Conservation (phyloP, 2,888 invertebrate species). For the Callyntrura guangdongensis region DNA sequence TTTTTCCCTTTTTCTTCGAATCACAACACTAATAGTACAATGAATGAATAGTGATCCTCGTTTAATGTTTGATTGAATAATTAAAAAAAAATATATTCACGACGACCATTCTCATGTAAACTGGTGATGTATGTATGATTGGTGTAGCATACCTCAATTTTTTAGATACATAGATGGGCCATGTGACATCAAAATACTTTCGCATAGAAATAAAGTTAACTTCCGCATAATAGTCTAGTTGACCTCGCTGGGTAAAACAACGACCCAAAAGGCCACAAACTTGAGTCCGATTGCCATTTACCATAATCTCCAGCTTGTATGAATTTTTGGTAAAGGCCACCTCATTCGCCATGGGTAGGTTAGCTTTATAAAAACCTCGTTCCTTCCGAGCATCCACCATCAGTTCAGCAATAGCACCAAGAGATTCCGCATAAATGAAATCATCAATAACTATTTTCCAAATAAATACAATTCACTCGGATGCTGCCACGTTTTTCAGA, state of each 20-base stretch:
- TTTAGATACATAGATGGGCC: conserved; percentile 61
- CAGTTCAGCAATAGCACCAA: conserved; percentile 6
- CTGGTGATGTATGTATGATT: too few species aligned
- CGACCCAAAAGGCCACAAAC: conserved; percentile 52
- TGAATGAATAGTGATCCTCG: too few species aligned
- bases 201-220: conserved; percentile 15
- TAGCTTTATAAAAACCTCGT: conserved; percentile 43
- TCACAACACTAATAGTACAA: conserved; percentile 25
- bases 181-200: conserved; percentile 57
- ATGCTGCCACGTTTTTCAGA: too few species aligned
- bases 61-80: too few species aligned
- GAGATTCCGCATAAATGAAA: conserved; percentile 34
- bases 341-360: conserved; percentile 57
- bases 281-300: neutral
- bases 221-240: conserved; percentile 69
- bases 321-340: conserved; percentile 45
- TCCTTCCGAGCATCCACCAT: conserved; percentile 66
- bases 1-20: conserved; percentile 54
- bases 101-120: too few species aligned
- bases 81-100: too few species aligned
- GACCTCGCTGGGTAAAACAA: conserved; percentile 62
- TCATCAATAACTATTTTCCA: conserved; percentile 51
- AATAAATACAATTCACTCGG: too few species aligned
- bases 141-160: conserved; percentile 62
- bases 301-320: conserved; percentile 63